phyloP scores from a whole-genome alignment of 2,113 vertebrate species.

The Paralichthys olivaceus region DNA sequence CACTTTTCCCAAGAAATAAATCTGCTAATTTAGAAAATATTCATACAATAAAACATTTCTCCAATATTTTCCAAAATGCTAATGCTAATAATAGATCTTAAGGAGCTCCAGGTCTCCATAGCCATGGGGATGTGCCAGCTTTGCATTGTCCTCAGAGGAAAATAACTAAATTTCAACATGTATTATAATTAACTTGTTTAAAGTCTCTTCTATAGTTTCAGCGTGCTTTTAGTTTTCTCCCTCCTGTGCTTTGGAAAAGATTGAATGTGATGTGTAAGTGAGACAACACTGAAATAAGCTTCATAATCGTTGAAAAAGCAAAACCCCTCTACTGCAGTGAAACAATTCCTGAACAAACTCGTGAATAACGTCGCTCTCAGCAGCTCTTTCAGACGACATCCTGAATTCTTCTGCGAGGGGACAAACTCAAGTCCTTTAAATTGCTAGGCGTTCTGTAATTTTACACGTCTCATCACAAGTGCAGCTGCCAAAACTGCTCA shows the following conservation, averaged over 20 bases:
- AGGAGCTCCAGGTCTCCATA: too few species aligned
- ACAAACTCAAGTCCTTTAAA: constrained; percentile 21
- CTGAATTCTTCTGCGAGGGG: constrained; percentile 28
- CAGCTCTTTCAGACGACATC: constrained; percentile 40
- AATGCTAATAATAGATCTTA: too few species aligned
- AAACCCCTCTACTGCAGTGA: constrained; percentile 28
- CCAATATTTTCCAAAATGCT: too few species aligned
- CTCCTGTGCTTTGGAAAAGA: constrained; percentile 21
- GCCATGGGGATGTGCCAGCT: not conserved
- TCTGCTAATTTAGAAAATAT: too few species aligned
- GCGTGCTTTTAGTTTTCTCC: constrained; percentile 25
- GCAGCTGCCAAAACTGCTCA: constrained; percentile 59
- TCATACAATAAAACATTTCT: too few species aligned
- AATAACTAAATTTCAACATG: not conserved
- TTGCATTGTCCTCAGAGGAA: not conserved
- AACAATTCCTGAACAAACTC: constrained; percentile 58
- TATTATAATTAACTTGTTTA: not conserved
- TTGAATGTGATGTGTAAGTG: constrained; percentile 6
- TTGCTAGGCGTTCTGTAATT: constrained; percentile 44
- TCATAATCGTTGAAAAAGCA: constrained; percentile 49
- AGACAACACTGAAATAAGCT: constrained; percentile 62
- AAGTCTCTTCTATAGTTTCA: constrained; percentile 4
- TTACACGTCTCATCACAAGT: constrained; percentile 57
- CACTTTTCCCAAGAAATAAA: too few species aligned
- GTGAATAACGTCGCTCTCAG: constrained; percentile 36